Percentiles rank a stretch among this genome's conserved stretches.
Conservation (phyloP, 92 coral and sea anemone genomes). For the Phenganax stokvisi region DNA sequence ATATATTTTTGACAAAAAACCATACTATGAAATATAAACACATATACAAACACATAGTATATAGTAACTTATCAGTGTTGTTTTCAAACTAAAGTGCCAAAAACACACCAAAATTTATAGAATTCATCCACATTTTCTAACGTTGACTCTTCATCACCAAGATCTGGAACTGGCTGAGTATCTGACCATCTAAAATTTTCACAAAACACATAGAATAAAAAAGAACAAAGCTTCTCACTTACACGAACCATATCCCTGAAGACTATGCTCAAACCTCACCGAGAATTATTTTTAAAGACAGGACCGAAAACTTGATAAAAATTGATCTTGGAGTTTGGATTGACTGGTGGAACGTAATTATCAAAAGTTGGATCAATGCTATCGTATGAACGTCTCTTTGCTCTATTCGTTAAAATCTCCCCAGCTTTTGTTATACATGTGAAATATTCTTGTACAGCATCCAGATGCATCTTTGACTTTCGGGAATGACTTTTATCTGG, state of each 20-base stretch:
- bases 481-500: conserved; percentile 76
- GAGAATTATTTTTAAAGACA: conserved; percentile 72
- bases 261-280: conserved; percentile 42
- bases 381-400: conserved; percentile 77
- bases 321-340: conserved; percentile 62
- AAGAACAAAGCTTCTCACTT: neutral
- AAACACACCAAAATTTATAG: conserved; percentile 84
- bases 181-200: conserved; percentile 72
- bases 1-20: neutral
- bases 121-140: conserved; percentile 94
- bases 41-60: too few relatives aligned
- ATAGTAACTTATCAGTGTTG: too few relatives aligned
- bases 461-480: conserved; percentile 32
- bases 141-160: conserved; percentile 73
- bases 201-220: neutral
- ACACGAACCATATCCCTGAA: neutral
- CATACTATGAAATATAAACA: too few relatives aligned
- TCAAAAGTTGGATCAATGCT: conserved; percentile 85
- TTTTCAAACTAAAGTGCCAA: neutral
- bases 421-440: conserved; percentile 87
- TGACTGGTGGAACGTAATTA: conserved; percentile 67
- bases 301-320: conserved; percentile 78
- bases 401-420: conserved; percentile 72
- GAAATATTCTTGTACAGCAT: conserved; percentile 62
- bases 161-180: conserved; percentile 61